Conservation (phyloP, 2,113 vertebrate species). For the Aramus guarauna region DNA sequence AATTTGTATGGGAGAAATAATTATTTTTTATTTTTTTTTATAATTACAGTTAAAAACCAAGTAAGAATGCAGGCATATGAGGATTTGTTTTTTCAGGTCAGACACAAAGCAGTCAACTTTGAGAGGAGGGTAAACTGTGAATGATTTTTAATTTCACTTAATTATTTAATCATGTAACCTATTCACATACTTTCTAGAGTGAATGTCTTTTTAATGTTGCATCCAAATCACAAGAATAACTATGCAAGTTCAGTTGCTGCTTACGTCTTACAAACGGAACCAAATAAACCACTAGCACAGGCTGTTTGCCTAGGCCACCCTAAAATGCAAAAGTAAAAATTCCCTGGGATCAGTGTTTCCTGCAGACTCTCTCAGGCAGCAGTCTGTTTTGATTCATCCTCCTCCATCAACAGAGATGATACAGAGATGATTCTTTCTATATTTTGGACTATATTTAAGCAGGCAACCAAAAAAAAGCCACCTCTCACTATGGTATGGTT, state of each 20-base stretch:
- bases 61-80: neutral
- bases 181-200: neutral
- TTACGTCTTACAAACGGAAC: neutral
- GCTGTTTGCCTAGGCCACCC: neutral
- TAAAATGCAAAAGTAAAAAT: neutral
- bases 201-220: neutral
- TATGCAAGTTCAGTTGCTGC: neutral
- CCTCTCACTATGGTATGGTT: neutral
- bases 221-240: neutral
- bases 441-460: neutral
- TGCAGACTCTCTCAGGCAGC: neutral
- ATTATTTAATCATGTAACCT: neutral
- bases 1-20: neutral
- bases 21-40: neutral
- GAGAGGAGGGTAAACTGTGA: neutral
- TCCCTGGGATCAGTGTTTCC: neutral
- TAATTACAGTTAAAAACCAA: neutral
- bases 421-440: neutral
- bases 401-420: neutral
- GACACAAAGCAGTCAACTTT: neutral
- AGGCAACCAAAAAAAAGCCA: neutral
- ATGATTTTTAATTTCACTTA: neutral
- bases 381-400: neutral
- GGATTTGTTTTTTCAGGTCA: neutral
- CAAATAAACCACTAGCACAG: neutral